phyloP scores from a whole-genome alignment of 2,888 invertebrate genomes.

The Dynastes maya region DNA sequence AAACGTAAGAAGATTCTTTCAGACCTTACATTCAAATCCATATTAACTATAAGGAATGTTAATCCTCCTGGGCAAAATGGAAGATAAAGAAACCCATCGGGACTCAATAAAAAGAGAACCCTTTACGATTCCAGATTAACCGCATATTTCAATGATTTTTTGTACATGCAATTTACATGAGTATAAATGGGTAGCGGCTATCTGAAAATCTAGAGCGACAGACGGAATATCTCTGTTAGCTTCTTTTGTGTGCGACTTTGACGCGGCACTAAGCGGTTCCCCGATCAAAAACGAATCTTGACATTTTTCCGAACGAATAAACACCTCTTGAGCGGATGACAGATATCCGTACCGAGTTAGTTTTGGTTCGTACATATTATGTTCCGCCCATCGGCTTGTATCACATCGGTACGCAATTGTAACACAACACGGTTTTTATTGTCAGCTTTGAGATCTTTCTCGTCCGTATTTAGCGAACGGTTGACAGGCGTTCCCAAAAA shows the following conservation, averaged over 20 bases:
- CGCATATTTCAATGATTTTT: conserved; percentile 25
- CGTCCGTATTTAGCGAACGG: conserved; percentile 1
- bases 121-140: conserved; percentile 9
- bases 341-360: conserved; percentile 47
- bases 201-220: conserved; percentile 20
- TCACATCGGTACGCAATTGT: conserved; percentile 59
- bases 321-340: conserved; percentile 50
- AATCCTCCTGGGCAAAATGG: conserved; percentile 1
- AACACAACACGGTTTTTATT: conserved; percentile 63
- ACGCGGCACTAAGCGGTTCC: conserved; percentile 55
- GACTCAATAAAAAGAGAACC: neutral
- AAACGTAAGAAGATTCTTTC: too few relatives aligned
- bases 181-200: conserved; percentile 5
- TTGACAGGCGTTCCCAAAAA: conserved; percentile 49
- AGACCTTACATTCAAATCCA: too few relatives aligned
- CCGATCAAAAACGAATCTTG: conserved; percentile 62
- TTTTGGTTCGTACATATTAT: conserved; percentile 42
- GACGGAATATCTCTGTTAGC: conserved; percentile 31
- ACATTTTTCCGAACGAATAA: conserved; percentile 65
- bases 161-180: neutral
- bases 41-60: neutral
- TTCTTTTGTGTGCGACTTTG: conserved; percentile 46
- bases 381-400: conserved; percentile 54
- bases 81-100: neutral
- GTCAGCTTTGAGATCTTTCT: conserved; percentile 48